phyloP scores from a whole-genome alignment of 2,797 vertebrate genomes.

The Lycodopsis pacificus region DNA sequence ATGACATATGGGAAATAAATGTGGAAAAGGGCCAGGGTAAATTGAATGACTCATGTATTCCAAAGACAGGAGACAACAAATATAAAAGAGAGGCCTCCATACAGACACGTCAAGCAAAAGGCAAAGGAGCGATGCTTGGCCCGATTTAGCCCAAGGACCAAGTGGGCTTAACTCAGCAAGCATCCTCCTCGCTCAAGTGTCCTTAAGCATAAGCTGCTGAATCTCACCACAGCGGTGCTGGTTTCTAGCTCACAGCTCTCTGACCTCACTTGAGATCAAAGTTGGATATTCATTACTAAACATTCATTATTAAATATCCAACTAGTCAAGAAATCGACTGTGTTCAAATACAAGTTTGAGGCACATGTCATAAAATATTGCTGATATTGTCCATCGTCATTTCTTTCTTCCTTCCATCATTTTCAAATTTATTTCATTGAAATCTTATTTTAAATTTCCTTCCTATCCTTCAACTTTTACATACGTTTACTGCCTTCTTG shows the following conservation, averaged over 20 bases:
- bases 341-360: background rate
- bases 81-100: background rate
- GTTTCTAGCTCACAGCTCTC: background rate
- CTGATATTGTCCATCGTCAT: background rate
- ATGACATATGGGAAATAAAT: slow-evolving; percentile 5
- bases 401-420: background rate
- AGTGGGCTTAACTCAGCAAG: background rate
- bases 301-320: no score
- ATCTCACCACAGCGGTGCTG: background rate
- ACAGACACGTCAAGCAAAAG: background rate
- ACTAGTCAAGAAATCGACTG: background rate
- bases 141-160: background rate
- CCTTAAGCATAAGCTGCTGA: no score
- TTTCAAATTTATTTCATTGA: background rate
- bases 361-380: background rate
- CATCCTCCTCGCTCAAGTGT: no score
- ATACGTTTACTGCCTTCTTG: background rate
- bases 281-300: no score
- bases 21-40: background rate
- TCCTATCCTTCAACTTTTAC: background rate
- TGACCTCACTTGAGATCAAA: background rate
- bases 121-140: background rate
- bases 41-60: background rate
- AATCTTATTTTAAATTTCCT: background rate
- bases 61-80: background rate